phyloP scores from a whole-genome alignment of 2,888 invertebrate species.

The Prionchulus punctatus region DNA sequence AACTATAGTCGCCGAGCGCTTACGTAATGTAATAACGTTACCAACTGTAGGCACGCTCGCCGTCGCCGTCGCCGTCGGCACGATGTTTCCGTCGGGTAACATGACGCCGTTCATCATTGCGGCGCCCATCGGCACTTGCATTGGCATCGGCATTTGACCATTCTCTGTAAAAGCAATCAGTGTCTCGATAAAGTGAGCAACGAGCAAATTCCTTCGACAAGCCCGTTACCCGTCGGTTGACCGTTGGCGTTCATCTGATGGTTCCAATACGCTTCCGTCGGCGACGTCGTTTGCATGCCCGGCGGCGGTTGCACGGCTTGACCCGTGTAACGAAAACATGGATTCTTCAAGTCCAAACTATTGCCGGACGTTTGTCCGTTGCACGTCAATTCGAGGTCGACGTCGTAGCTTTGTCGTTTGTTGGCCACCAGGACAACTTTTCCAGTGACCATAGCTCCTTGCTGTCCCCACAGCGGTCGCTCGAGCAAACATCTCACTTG shows the following conservation, averaged over 20 bases:
- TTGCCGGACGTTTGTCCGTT: slow-evolving; percentile 56
- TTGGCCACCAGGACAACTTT: slow-evolving; percentile 76
- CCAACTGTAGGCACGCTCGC: background rate
- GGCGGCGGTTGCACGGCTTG: slow-evolving; percentile 81
- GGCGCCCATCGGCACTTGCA: too few species aligned
- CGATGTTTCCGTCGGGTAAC: too few species aligned
- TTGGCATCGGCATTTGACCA: too few species aligned
- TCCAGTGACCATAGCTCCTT: slow-evolving; percentile 74
- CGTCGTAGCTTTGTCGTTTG: slow-evolving; percentile 95
- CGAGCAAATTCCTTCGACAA: too few species aligned
- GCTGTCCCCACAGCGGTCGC: slow-evolving; percentile 67
- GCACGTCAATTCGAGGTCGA: slow-evolving; percentile 77
- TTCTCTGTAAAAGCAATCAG: too few species aligned
- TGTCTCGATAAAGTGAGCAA: too few species aligned
- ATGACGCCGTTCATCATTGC: too few species aligned
- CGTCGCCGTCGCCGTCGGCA: too few species aligned
- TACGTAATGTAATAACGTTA: background rate
- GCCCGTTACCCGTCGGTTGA: too few species aligned
- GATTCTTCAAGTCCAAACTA: slow-evolving; percentile 89
- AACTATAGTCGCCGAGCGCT: too few species aligned
- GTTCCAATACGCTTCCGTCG: slow-evolving; percentile 80
- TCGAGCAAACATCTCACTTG: slow-evolving; percentile 87
- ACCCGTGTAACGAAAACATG: slow-evolving; percentile 89
- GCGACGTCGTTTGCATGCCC: slow-evolving; percentile 70
- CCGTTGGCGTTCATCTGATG: too few species aligned